phyloP scores from a whole-genome alignment of 2,113 vertebrate genomes.

The Hirundichthys speculiger region DNA sequence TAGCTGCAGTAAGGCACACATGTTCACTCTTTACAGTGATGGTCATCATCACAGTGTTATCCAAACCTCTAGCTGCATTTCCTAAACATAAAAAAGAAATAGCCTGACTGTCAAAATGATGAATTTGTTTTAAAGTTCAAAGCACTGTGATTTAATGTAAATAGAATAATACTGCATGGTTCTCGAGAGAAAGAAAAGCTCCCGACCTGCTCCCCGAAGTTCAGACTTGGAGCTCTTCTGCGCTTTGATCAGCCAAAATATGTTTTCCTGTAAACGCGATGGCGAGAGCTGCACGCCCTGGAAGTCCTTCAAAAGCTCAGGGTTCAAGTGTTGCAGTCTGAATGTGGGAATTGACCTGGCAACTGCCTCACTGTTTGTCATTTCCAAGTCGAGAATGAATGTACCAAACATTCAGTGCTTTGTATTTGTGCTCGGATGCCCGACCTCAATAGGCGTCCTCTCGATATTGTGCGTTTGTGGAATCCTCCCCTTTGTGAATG shows the following conservation, averaged over 20 bases:
- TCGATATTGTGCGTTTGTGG: background rate
- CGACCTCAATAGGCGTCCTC: slow-evolving; percentile 19
- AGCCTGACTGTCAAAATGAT: slow-evolving; percentile 1
- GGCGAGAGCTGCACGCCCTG: slow-evolving; percentile 13
- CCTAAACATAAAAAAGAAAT: slow-evolving; percentile 10
- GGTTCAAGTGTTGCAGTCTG: slow-evolving; percentile 13
- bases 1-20: slow-evolving; percentile 29
- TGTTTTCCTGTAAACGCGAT: slow-evolving; percentile 28
- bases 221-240: slow-evolving; percentile 5
- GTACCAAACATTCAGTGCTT: slow-evolving; percentile 34
- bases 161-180: slow-evolving; percentile 3
- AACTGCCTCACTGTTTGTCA: slow-evolving; percentile 45
- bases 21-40: background rate
- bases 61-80: slow-evolving; percentile 28
- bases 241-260: slow-evolving; percentile 43
- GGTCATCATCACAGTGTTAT: slow-evolving; percentile 16
- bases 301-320: slow-evolving; percentile 26
- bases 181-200: slow-evolving; percentile 12
- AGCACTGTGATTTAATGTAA: slow-evolving; percentile 14
- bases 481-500: too few species aligned
- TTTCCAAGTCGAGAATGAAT: slow-evolving; percentile 47
- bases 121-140: background rate
- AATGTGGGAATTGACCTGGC: slow-evolving; percentile 54
- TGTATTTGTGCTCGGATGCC: slow-evolving; percentile 34
- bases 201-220: slow-evolving; percentile 4